A percentile compares a stretch with the other conserved stretches of the same genome.
Evolutionary conservation across 1,140 invertebrate genomes (phyloP).

Genomic region (Metopolophium dirhodum): DNA sequence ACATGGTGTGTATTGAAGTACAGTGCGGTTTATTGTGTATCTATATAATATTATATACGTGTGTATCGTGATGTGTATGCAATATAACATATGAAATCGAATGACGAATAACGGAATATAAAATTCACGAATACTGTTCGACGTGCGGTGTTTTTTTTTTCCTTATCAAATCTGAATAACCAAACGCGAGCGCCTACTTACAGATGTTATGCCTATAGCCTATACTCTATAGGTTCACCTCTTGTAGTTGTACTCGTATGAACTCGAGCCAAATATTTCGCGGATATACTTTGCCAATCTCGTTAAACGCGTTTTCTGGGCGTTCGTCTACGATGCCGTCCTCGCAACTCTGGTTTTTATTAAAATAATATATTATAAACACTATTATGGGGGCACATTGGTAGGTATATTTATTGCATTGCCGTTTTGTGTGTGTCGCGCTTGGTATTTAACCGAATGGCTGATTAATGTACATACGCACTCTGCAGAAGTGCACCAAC

Average conservation of each 20-base stretch:
- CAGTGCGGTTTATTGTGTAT: neutral
- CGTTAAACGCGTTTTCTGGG: constrained; percentile 17
- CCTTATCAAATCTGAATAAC: neutral
- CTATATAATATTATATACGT: neutral
- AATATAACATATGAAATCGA: neutral
- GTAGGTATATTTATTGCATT: neutral
- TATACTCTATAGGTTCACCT: neutral
- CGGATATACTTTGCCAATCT: neutral
- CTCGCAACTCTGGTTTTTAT: neutral
- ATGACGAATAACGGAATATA: constrained; percentile 7
- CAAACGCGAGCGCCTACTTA: neutral
- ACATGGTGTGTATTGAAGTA: neutral
- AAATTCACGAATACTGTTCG: neutral
- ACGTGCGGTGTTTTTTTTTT: neutral
- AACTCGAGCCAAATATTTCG: constrained; percentile 16
- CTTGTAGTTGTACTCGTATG: neutral
- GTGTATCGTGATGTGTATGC: neutral
- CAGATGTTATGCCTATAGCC: neutral
- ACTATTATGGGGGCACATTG: neutral
- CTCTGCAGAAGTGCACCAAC: neutral
- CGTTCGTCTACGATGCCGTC: neutral
- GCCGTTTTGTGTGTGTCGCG: neutral
- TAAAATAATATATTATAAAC: neutral
- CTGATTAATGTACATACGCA: neutral
- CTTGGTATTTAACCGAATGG: neutral